These are phyloP conservation scores for Tragopan temminckii DNA, from an alignment of 2,797 vertebrate genomes.

Conservation along the genomic window DNA sequence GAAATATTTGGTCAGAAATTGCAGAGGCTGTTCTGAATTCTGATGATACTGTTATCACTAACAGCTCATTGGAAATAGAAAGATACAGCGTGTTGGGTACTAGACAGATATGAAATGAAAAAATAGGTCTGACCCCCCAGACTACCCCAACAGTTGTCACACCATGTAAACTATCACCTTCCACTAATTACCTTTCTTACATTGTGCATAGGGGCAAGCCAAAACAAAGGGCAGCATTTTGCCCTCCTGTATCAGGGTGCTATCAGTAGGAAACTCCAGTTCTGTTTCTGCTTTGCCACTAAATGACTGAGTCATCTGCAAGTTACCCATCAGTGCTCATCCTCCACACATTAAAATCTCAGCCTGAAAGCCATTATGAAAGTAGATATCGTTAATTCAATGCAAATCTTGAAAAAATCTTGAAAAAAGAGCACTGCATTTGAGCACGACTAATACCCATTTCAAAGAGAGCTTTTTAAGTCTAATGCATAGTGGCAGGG, in stretches of 20 bases:
- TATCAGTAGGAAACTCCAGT: not conserved
- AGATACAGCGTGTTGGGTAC: not conserved
- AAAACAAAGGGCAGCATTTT: not conserved
- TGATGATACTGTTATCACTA: not conserved
- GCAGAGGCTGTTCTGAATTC: not conserved
- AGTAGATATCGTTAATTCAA: not conserved
- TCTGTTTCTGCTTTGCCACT: not conserved
- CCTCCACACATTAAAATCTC: fast-evolving
- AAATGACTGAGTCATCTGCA: not conserved
- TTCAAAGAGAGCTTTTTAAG: not conserved
- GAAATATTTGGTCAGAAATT: constrained; percentile 12
- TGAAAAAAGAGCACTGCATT: not conserved
- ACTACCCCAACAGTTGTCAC: not conserved
- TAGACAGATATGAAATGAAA: not conserved
- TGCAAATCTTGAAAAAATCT: not conserved
- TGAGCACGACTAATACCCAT: not conserved
- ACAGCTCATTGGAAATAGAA: not conserved
- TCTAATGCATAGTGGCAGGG: fast-evolving
- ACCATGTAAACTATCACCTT: not conserved
- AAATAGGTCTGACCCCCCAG: not conserved
- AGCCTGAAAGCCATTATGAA: not conserved
- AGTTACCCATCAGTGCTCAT: fast-evolving
- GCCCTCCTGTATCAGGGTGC: not conserved
- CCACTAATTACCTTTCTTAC: not conserved
- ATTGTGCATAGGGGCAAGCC: not conserved